Evolutionary conservation across 2,888 invertebrate genomes (phyloP), one percentile per base, ranked within the genome.

Genomic region (Phyto melanocephala): DNA sequence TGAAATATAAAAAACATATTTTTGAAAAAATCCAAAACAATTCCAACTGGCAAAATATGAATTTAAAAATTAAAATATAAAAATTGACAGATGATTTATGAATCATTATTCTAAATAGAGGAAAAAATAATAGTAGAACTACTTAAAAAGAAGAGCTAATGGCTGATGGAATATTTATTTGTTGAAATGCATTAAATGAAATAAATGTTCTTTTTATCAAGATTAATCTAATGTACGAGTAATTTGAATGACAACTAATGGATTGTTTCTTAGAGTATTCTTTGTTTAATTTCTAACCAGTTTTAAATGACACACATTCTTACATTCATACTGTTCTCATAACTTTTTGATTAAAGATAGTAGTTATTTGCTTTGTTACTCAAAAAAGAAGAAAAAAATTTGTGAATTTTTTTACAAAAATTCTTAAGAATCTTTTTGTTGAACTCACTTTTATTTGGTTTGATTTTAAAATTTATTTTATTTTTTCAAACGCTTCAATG

Each of bases 211-310:
- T 33, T 62, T 33, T 77, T 62, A 77, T 72, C 72, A 68, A 47
- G 67, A 68, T 54, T 42, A 47, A 40, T 42, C 67, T 62, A 67
- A 77, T 77, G 45, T 13, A 65, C 56, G 17, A 24, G 45, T 56
- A 65, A 56, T 60, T 71, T 67, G 60, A 63, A 20, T 71, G 80
- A 76, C 76, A 76, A 81, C 42, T 71, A 71, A 76, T 76, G 60
- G 37, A 40, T 60, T 35, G 15, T 50, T 47, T 52, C n/a, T 13
- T 50, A 7, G 2, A 10, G 10, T 56, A 45, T 20, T 4, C 10
- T 62, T 15, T 50, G 47, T 37, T 35, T 11, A 35, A 40, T 42
- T 35, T 47, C 28, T 42, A 76, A 76, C 76, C 62, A 74, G 80
- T 74, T 67, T 81, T 60, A 7, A n/a, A 22, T 35, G 10, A 28